Conservation (phyloP, 2,888 invertebrate species). For the Tenthredo amoena region DNA sequence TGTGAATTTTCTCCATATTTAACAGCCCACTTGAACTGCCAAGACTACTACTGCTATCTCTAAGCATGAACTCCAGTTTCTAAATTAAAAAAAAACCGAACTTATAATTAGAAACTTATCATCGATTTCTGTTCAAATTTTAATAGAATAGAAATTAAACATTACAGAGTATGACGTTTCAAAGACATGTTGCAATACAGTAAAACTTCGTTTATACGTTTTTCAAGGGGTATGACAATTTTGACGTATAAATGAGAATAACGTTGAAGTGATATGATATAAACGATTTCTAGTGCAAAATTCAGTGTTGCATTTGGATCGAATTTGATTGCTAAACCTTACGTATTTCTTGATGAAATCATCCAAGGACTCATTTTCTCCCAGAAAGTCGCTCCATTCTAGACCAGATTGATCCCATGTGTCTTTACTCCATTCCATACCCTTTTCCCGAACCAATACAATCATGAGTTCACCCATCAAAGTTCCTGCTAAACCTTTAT, state of each 20-base stretch:
- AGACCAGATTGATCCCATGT: constrained; percentile 81
- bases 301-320: neutral
- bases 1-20: constrained; percentile 79
- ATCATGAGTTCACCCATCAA: constrained; percentile 82
- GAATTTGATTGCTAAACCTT: constrained; percentile 62
- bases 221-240: no score
- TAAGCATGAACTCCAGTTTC: constrained; percentile 80
- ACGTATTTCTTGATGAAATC: constrained; percentile 79
- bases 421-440: constrained; percentile 79
- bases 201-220: neutral
- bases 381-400: constrained; percentile 80
- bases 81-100: constrained; percentile 63
- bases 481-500: constrained; percentile 73
- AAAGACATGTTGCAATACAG: neutral
- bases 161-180: neutral
- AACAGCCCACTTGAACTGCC: constrained; percentile 70
- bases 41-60: constrained; percentile 65
- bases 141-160: neutral
- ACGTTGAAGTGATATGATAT: no score
- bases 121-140: neutral
- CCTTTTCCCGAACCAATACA: constrained; percentile 81
- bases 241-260: no score
- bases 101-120: neutral
- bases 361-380: constrained; percentile 75
- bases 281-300: neutral